Evolutionary conservation across 2,113 vertebrate species (phyloP).

Genomic region (Ammospiza caudacuta): DNA sequence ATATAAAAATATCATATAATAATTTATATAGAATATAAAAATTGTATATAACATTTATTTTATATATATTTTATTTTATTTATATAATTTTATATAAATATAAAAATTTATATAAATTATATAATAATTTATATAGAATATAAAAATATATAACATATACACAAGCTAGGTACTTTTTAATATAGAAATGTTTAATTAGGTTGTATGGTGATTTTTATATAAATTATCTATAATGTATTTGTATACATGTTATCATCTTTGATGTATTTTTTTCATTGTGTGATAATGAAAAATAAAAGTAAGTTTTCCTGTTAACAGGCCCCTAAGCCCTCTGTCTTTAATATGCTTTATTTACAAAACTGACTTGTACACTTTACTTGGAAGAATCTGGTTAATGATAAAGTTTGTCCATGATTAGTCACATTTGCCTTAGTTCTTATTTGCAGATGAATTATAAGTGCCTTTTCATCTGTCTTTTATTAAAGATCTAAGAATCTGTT

Average conservation of each 20-base stretch:
- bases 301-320: background rate
- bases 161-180: background rate
- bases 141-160: background rate
- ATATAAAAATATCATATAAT: too few relatives aligned
- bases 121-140: background rate
- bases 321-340: background rate
- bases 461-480: background rate
- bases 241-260: background rate
- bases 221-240: fast-evolving
- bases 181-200: background rate
- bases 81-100: too few relatives aligned
- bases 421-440: background rate
- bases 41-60: background rate
- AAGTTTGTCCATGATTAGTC: background rate
- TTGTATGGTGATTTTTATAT: background rate
- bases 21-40: background rate
- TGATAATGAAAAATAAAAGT: background rate
- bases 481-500: background rate
- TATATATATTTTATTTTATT: too few relatives aligned
- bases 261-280: background rate
- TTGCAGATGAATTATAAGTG: background rate
- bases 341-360: background rate
- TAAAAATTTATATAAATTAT: too few relatives aligned
- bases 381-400: background rate
- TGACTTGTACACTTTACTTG: background rate